A percentile compares a stretch with the other conserved stretches of the same genome.
phyloP scores from a whole-genome alignment of 2,113 vertebrate species.

The Siphamia tubifer region DNA sequence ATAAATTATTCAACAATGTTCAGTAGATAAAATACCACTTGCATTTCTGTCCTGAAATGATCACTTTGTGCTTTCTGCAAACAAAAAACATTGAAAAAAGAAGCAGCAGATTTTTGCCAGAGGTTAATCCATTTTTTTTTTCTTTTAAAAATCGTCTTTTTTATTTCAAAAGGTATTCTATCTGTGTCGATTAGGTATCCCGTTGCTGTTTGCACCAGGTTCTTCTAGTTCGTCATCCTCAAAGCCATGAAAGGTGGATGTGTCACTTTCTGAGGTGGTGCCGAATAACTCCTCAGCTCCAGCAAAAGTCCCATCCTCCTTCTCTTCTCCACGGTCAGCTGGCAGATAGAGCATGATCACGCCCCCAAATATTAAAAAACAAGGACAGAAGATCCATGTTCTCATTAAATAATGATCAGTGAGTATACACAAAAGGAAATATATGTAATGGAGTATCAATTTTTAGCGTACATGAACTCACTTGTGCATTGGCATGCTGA shows the following conservation, averaged over 20 bases:
- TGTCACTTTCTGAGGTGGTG: conserved; percentile 98
- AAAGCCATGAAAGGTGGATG: conserved; percentile 98
- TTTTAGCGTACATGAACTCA: conserved; percentile 74
- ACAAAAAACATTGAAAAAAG: conserved; percentile 68
- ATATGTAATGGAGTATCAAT: neutral
- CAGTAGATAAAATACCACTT: conserved; percentile 79
- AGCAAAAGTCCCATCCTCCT: conserved; percentile 85
- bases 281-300: conserved; percentile 97
- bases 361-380: neutral
- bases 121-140: conserved; percentile 73
- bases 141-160: conserved; percentile 46
- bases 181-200: conserved; percentile 87
- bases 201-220: conserved; percentile 85
- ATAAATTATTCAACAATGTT: conserved; percentile 81
- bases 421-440: neutral
- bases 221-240: conserved; percentile 97
- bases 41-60: conserved; percentile 73
- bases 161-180: conserved; percentile 72
- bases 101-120: conserved; percentile 82
- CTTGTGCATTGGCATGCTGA: conserved; percentile 91
- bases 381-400: neutral
- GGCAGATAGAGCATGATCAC: conserved; percentile 48
- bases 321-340: conserved; percentile 90
- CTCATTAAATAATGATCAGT: too few relatives aligned
- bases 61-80: conserved; percentile 80